Evolutionary conservation across 2,113 vertebrate genomes (phyloP).

Genomic region (Nibea coibor): DNA sequence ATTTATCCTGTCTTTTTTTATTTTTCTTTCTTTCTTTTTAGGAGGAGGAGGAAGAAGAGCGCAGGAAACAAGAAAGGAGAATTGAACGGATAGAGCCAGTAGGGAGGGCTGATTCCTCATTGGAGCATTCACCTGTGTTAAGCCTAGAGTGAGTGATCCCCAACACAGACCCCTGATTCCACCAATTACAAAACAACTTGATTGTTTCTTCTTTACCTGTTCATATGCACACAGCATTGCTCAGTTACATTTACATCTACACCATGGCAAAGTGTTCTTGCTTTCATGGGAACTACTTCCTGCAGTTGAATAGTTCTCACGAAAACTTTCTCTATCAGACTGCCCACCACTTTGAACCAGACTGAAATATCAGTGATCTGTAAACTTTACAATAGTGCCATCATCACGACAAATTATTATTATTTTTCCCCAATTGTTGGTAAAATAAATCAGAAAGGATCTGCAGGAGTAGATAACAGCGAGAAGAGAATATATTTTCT

Average conservation of each 20-base stretch:
- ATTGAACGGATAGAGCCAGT: slow-evolving; percentile 93
- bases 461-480: background rate
- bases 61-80: slow-evolving; percentile 84
- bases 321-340: too few species aligned
- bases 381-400: too few species aligned
- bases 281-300: too few species aligned
- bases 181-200: background rate
- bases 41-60: slow-evolving; percentile 87
- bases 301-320: too few species aligned
- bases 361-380: too few species aligned
- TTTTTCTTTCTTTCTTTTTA: slow-evolving; percentile 30
- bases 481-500: background rate
- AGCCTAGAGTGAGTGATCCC: slow-evolving; percentile 91
- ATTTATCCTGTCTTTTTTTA: slow-evolving; percentile 28
- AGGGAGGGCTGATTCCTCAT: slow-evolving; percentile 91
- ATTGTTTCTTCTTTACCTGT: too few species aligned
- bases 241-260: too few species aligned
- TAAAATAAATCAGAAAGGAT: background rate
- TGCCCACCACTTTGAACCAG: too few species aligned
- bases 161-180: background rate
- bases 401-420: too few species aligned
- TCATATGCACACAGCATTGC: too few species aligned
- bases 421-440: too few species aligned
- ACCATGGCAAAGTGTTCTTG: too few species aligned
- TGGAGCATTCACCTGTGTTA: slow-evolving; percentile 86